These are phyloP conservation scores for Perodicticus potto DNA, from an alignment of 2,797 vertebrate species.

Conservation along the genomic window DNA sequence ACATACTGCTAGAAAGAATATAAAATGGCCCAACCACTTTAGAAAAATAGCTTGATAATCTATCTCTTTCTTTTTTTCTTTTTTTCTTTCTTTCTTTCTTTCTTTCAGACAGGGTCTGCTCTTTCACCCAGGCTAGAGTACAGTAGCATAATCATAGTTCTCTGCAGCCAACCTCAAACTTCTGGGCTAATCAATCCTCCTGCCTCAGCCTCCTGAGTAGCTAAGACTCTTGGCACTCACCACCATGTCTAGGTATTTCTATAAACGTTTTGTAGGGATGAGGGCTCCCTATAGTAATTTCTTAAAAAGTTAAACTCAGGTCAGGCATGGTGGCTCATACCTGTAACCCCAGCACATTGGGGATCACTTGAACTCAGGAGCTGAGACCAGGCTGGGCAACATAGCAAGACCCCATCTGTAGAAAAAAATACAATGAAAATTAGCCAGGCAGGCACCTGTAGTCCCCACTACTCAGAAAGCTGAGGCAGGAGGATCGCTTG, in stretches of 20 bases:
- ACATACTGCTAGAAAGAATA: background rate
- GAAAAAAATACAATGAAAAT: background rate
- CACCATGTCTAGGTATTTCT: too few relatives aligned
- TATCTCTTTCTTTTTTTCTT: background rate
- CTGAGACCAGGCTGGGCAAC: background rate
- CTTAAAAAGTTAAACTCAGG: background rate
- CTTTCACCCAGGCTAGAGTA: too few relatives aligned
- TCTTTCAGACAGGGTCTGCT: too few relatives aligned
- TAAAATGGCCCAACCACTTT: background rate
- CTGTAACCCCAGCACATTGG: background rate
- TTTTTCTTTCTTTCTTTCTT: too few relatives aligned
- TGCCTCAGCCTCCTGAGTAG: too few relatives aligned
- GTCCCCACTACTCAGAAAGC: background rate
- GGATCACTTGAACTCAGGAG: background rate
- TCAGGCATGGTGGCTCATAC: background rate
- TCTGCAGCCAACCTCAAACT: too few relatives aligned
- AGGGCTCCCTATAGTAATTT: background rate
- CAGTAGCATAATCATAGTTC: too few relatives aligned
- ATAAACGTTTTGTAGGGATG: too few relatives aligned
- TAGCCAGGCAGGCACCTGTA: background rate
- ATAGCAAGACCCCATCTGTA: background rate
- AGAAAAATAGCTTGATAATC: background rate
- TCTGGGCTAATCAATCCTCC: too few relatives aligned
- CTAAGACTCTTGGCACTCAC: too few relatives aligned
- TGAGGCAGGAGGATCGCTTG: background rate